Percentiles rank a stretch among this genome's conserved stretches.
Conservation (phyloP, 2,888 invertebrate genomes). For the Tetranychus truncatus region DNA sequence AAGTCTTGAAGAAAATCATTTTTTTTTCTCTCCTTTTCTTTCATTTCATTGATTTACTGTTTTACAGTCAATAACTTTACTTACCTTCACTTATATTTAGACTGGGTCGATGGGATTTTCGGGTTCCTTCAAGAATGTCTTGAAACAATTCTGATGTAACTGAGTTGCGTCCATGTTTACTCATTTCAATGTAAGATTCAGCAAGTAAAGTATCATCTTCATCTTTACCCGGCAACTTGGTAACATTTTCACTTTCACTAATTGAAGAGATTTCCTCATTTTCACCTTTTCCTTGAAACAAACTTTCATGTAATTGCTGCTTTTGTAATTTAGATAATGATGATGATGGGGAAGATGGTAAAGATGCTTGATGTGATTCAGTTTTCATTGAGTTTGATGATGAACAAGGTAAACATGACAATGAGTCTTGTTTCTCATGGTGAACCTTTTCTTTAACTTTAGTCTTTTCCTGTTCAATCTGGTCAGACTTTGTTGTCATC, state of each 20-base stretch:
- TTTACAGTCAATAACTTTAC: not conserved
- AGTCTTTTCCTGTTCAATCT: no score
- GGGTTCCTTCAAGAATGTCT: slow-evolving; percentile 15
- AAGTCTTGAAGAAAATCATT: not conserved
- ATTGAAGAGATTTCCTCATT: not conserved
- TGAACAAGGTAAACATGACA: not conserved
- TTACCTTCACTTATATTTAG: not conserved
- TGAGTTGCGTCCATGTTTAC: slow-evolving; percentile 27
- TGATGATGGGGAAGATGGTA: not conserved
- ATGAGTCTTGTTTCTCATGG: not conserved
- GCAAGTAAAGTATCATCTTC: slow-evolving; percentile 18
- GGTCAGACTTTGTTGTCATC: not conserved
- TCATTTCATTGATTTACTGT: not conserved
- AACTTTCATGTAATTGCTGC: not conserved
- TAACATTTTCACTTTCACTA: not conserved
- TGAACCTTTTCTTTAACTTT: not conserved
- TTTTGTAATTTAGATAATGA: not conserved
- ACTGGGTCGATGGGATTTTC: slow-evolving; percentile 5
- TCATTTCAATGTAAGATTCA: slow-evolving; percentile 24
- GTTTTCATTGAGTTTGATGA: not conserved
- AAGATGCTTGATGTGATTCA: not conserved
- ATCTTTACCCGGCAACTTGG: not conserved
- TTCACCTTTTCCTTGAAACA: not conserved
- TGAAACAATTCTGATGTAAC: slow-evolving; percentile 29
- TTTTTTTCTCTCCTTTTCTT: not conserved